Evolutionary conservation across 2,797 vertebrate genomes (phyloP).

Genomic region (Pseudotriccus pelzelni): DNA sequence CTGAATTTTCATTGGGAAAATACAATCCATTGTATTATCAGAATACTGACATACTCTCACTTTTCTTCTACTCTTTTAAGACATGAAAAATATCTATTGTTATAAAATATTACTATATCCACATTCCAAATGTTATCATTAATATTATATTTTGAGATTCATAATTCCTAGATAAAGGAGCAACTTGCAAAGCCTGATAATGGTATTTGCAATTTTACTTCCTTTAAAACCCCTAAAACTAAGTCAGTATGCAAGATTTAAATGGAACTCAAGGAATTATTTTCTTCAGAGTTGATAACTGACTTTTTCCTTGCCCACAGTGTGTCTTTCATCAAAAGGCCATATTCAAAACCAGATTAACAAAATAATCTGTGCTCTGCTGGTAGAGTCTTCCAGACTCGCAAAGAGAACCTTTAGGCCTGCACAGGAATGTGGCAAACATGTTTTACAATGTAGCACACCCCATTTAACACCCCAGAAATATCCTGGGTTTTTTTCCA

Average conservation of each 20-base stretch:
- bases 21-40: neutral
- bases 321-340: slow-evolving; percentile 18
- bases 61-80: neutral
- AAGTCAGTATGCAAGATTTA: neutral
- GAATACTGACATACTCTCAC: neutral
- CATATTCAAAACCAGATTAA: slow-evolving; percentile 11
- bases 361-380: neutral
- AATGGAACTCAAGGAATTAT: neutral
- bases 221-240: neutral
- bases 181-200: neutral
- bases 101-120: neutral
- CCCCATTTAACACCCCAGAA: neutral
- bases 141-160: neutral
- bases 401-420: slow-evolving; percentile 7
- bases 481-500: too few species aligned
- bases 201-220: neutral
- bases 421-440: neutral
- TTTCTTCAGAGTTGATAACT: neutral
- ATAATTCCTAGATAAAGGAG: neutral
- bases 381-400: neutral
- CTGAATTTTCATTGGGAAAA: neutral
- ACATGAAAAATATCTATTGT: neutral
- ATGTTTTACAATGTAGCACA: neutral
- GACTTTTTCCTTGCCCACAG: neutral
- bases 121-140: neutral